These are phyloP conservation scores for Saguinus imperator DNA, from an alignment of 2,113 vertebrate genomes.

Conservation along the genomic window DNA sequence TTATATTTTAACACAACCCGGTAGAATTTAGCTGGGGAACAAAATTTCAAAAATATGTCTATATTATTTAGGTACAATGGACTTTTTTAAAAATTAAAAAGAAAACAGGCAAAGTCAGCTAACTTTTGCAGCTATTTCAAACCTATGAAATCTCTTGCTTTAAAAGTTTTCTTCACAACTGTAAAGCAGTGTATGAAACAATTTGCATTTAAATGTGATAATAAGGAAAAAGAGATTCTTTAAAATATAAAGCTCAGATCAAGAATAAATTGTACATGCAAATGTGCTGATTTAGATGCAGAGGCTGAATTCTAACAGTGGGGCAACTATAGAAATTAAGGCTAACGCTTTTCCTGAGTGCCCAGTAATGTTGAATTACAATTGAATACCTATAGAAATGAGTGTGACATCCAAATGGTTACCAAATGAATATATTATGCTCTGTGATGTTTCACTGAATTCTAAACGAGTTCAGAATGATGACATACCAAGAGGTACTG, in stretches of 20 bases:
- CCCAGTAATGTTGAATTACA: slow-evolving; percentile 60
- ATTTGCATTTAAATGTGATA: slow-evolving; percentile 75
- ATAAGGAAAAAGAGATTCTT: slow-evolving; percentile 56
- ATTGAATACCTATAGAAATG: slow-evolving; percentile 66
- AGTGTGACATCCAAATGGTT: slow-evolving; percentile 65
- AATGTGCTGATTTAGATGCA: slow-evolving; percentile 74
- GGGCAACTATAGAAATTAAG: slow-evolving; percentile 67
- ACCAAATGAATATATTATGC: slow-evolving; percentile 60
- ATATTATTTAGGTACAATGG: neutral
- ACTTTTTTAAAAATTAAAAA: neutral
- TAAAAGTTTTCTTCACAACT: slow-evolving; percentile 23
- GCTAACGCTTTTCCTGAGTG: slow-evolving; percentile 38
- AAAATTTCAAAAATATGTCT: neutral
- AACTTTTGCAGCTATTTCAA: neutral
- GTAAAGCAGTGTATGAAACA: slow-evolving; percentile 10
- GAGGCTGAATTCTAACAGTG: slow-evolving; percentile 35
- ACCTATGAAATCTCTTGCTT: slow-evolving; percentile 11
- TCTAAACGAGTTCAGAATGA: slow-evolving; percentile 55
- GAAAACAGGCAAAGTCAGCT: neutral
- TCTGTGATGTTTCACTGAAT: slow-evolving; percentile 68
- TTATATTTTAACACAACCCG: neutral
- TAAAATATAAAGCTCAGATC: slow-evolving; percentile 64
- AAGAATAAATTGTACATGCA: slow-evolving; percentile 72
- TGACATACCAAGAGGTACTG: slow-evolving; percentile 46
- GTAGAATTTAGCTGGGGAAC: neutral